Conservation (phyloP, 2,797 vertebrate genomes). For the Enteromius viviparus region DNA sequence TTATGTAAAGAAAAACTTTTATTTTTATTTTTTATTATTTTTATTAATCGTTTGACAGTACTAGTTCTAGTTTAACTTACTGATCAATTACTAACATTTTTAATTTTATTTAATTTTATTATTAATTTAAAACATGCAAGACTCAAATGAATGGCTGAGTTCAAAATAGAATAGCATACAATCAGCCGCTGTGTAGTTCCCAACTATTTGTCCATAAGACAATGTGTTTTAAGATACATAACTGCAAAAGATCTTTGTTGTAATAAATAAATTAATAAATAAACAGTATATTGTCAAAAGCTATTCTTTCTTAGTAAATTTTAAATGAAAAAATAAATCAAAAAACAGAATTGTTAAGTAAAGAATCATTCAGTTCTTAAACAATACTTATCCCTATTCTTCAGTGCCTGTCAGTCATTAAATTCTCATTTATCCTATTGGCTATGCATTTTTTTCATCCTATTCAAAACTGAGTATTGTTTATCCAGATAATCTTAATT, state of each 20-base stretch:
- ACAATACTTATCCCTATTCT: neutral
- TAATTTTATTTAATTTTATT: neutral
- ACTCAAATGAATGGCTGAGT: neutral
- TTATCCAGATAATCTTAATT: slow-evolving; percentile 29
- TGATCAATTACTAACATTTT: neutral
- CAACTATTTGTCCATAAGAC: neutral
- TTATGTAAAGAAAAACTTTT: too few species aligned
- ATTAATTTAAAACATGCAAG: neutral
- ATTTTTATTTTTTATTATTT: too few species aligned
- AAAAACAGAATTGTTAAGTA: neutral
- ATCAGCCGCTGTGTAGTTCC: neutral
- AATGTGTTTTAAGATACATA: neutral
- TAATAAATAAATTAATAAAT: too few species aligned
- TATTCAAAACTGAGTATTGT: neutral
- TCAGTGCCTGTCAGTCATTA: neutral
- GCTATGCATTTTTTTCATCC: neutral
- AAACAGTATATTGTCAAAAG: neutral
- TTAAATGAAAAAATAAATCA: neutral
- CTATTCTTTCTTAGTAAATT: neutral
- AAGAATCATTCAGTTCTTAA: neutral
- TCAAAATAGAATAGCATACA: neutral
- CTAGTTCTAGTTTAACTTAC: neutral
- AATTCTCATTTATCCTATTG: slow-evolving; percentile 12
- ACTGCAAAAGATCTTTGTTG: too few species aligned
- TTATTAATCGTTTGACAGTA: too few species aligned